A percentile compares a stretch with the other conserved stretches of the same genome.
Evolutionary conservation across 2,113 vertebrate species (phyloP).

Genomic region (Micronycteris hirsuta): DNA sequence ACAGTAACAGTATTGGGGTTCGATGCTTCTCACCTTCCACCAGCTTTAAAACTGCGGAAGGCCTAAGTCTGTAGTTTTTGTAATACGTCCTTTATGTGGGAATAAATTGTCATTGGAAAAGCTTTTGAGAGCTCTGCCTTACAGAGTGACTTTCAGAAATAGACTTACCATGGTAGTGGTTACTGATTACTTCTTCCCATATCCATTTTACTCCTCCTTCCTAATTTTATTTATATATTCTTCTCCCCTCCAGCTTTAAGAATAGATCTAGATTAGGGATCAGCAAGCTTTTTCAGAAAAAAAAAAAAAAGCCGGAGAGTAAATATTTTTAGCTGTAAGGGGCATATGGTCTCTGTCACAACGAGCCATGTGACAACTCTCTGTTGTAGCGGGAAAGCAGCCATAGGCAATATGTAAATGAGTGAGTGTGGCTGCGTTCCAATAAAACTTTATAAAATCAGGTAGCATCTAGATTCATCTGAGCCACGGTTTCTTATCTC

Average conservation of each 20-base stretch:
- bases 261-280: background rate
- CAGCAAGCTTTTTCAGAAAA: background rate
- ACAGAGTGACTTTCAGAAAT: background rate
- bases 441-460: background rate
- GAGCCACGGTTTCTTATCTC: background rate
- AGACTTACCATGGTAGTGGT: background rate
- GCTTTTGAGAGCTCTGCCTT: background rate
- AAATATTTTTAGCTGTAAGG: background rate
- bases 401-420: background rate
- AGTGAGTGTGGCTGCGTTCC: background rate
- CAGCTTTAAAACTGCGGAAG: background rate
- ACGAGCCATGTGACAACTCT: background rate
- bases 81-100: background rate
- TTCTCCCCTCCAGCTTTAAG: background rate
- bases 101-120: background rate
- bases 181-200: background rate
- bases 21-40: background rate
- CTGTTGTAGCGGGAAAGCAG: background rate
- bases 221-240: background rate
- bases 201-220: background rate
- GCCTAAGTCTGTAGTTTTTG: background rate
- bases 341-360: background rate
- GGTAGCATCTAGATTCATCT: background rate
- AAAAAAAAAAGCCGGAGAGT: background rate
- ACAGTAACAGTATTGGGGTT: no score